These are phyloP conservation scores for Acanthiza pusilla DNA, from an alignment of 2,797 vertebrate species.

Conservation along the genomic window DNA sequence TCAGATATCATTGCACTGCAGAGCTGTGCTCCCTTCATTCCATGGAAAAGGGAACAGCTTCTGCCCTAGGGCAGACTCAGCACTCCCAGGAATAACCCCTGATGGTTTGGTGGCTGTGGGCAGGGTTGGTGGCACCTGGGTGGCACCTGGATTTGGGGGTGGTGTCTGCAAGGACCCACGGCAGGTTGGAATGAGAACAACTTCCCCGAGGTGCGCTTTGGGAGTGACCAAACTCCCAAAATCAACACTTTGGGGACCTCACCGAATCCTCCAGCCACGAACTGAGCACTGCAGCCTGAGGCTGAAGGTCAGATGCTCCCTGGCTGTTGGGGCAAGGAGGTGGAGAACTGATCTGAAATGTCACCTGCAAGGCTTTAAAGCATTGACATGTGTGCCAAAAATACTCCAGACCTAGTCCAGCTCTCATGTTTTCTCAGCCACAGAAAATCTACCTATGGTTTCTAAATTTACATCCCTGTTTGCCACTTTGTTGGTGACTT, in stretches of 20 bases:
- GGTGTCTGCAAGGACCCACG: neutral
- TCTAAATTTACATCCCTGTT: neutral
- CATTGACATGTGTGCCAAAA: neutral
- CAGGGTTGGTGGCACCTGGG: neutral
- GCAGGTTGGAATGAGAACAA: neutral
- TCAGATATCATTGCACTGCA: neutral
- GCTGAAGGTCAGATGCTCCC: neutral
- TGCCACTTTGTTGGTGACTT: neutral
- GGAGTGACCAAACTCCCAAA: neutral
- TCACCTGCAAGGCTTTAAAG: neutral
- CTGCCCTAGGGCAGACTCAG: neutral
- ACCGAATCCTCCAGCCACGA: accelerated
- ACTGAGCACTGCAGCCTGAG: neutral
- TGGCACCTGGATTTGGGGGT: neutral
- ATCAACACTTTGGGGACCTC: neutral
- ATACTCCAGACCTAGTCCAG: neutral
- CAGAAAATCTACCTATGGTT: neutral
- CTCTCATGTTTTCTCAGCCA: neutral
- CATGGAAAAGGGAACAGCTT: neutral
- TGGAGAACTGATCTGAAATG: neutral
- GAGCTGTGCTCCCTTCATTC: neutral
- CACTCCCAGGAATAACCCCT: neutral
- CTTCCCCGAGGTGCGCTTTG: neutral
- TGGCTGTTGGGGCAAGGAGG: neutral
- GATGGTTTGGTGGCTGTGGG: neutral